A percentile compares a stretch with the other conserved stretches of the same genome.
phyloP scores from a whole-genome alignment of 2,797 vertebrate genomes.

The Steatocranus sp. region DNA sequence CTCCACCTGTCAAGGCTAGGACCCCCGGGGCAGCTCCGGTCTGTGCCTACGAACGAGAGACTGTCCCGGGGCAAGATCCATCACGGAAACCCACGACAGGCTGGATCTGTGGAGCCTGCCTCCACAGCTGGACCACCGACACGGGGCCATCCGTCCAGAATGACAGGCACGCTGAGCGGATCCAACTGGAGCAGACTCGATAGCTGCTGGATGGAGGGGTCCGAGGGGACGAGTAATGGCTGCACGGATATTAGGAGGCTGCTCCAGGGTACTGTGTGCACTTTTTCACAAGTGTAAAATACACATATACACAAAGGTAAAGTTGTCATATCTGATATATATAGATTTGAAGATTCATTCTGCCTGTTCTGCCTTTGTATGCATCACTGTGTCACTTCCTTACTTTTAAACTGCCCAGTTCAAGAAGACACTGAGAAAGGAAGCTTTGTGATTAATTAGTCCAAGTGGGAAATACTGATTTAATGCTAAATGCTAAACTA shows the following conservation, averaged over 20 bases:
- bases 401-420: not conserved
- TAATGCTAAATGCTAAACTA: not conserved
- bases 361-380: not conserved
- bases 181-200: constrained; percentile 28
- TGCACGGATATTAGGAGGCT: not conserved
- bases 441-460: not conserved
- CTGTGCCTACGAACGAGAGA: constrained; percentile 36
- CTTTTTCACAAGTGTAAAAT: not conserved
- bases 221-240: not conserved
- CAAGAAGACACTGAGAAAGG: not conserved
- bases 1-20: constrained; percentile 67
- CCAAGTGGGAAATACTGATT: not conserved
- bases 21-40: constrained; percentile 43
- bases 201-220: constrained; percentile 19
- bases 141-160: constrained; percentile 44
- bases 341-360: not conserved
- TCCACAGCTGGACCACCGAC: constrained; percentile 56
- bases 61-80: constrained; percentile 53
- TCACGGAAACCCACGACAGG: constrained; percentile 33
- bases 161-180: constrained; percentile 42
- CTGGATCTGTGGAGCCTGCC: constrained; percentile 36
- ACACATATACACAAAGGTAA: not conserved
- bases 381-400: not conserved
- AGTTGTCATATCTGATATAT: not conserved
- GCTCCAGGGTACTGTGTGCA: not conserved